These are phyloP conservation scores for Lytechinus pictus DNA, from an alignment of 35 echinoderm and acorn worm genomes.

Conservation along the genomic window DNA sequence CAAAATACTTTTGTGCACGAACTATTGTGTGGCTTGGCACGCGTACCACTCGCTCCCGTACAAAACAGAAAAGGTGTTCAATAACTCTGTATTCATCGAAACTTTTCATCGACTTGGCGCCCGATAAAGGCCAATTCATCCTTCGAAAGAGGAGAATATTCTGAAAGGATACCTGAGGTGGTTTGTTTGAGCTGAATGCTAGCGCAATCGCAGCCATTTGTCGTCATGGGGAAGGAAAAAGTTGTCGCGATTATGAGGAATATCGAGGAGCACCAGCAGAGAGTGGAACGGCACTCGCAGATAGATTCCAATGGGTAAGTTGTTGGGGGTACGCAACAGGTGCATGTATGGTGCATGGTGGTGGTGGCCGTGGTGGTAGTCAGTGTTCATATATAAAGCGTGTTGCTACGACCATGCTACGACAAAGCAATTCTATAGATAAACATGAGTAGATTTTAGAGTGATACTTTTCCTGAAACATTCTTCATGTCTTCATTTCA, in stretches of 20 bases:
- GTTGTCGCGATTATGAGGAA: constrained; percentile 15
- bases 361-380: not conserved
- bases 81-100: constrained; percentile 13
- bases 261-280: constrained; percentile 15
- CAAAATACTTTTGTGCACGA: not conserved
- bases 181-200: not conserved
- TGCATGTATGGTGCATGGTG: not conserved
- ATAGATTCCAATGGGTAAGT: constrained; percentile 45
- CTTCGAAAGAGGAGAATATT: not conserved
- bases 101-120: not conserved
- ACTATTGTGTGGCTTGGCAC: not conserved
- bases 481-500: no score
- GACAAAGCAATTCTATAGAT: no score
- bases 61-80: not conserved
- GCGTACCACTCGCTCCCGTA: not conserved
- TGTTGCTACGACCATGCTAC: no score
- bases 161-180: not conserved
- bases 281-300: constrained; percentile 22
- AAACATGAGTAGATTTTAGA: no score
- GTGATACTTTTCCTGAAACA: no score
- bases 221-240: constrained; percentile 42
- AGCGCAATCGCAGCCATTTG: not conserved
- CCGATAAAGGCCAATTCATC: not conserved
- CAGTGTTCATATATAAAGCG: not conserved
- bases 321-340: constrained; percentile 13